These are phyloP conservation scores for Drosophila pseudoobscura DNA, from an alignment of 1,140 invertebrate species.

Conservation along the genomic window DNA sequence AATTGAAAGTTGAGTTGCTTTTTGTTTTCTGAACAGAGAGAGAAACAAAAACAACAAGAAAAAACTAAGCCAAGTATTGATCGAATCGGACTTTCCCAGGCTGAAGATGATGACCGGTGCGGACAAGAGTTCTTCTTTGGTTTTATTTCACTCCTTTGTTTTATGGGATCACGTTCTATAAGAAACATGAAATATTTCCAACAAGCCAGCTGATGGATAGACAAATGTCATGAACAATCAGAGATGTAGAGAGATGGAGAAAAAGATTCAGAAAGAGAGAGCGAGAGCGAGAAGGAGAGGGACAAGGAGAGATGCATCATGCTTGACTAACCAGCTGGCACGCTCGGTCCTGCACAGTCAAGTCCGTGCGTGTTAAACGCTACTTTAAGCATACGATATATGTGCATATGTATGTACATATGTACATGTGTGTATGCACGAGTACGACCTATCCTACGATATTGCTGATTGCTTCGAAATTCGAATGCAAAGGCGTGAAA, in stretches of 20 bases:
- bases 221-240: constrained; percentile 43
- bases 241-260: constrained; percentile 8
- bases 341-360: constrained; percentile 57
- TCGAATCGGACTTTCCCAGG: constrained; percentile 65
- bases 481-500: constrained; percentile 47
- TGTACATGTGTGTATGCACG: no score
- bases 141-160: constrained; percentile 32
- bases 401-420: no score
- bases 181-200: constrained; percentile 71
- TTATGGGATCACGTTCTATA: constrained; percentile 77
- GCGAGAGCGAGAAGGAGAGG: not conserved
- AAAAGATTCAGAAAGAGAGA: not conserved
- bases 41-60: constrained; percentile 13
- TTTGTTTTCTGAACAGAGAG: constrained; percentile 26
- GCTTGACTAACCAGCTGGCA: constrained; percentile 43
- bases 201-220: constrained; percentile 56
- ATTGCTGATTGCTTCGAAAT: constrained; percentile 16
- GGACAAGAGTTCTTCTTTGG: constrained; percentile 28
- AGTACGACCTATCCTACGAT: constrained; percentile 3
- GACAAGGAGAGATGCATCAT: constrained; percentile 16
- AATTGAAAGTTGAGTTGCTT: constrained; percentile 64
- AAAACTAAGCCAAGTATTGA: constrained; percentile 49
- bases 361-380: constrained; percentile 75
- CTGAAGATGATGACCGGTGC: constrained; percentile 37
- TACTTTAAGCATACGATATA: constrained; percentile 52